Base-by-base conservation (phyloP, 2,888 invertebrate species). In the Leucophora obtusa region DNA sequence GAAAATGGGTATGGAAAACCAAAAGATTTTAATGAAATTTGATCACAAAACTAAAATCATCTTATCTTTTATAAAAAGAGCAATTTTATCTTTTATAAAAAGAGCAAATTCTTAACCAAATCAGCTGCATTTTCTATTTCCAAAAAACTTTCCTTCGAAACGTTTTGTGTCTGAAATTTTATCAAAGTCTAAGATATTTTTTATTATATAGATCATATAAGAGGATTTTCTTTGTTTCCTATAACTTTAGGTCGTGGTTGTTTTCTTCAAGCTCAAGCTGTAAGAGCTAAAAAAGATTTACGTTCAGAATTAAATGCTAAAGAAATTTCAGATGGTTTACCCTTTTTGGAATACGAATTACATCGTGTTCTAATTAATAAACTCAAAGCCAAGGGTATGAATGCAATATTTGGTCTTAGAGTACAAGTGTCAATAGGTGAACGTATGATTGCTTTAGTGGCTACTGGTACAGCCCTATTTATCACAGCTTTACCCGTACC, bases 331-430 rank as follows among this genome's bases (percentile, higher is more conserved):
- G 96, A 98, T 91, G 96, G 96, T 85, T 91, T 98, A 70, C 98
- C 98, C 0, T 98, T 98, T 91, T 91, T 98, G 70, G 98, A 99
- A 89, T 98, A 98, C 89, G 98, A 99, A 89, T 91, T 99, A 59
- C 98, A 99, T 90, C 94, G 96, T 79, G 93, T 98, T 84, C 91
- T 98, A 47, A 92, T 98, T 1, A 97, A 97, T 87, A 98, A 98
- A 88, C 91, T 98, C 2, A 94, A 96, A 90, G 95, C 98, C 83
- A 96, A 96, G 90, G 98, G 97, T 8, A 98, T 98, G 93, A 99
- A 98, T 91, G 96, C 97, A 5, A 92, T 98, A 69, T 98, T 98
- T 91, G 96, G 96, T 0, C 92, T 98, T 8, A 94, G 94, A 74
- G 94, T 95, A 0, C 94, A 95, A 86, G 92, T 96, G 53, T 92